Base-by-base conservation (phyloP, 2,888 invertebrate genomes). In the Bombylius major region DNA sequence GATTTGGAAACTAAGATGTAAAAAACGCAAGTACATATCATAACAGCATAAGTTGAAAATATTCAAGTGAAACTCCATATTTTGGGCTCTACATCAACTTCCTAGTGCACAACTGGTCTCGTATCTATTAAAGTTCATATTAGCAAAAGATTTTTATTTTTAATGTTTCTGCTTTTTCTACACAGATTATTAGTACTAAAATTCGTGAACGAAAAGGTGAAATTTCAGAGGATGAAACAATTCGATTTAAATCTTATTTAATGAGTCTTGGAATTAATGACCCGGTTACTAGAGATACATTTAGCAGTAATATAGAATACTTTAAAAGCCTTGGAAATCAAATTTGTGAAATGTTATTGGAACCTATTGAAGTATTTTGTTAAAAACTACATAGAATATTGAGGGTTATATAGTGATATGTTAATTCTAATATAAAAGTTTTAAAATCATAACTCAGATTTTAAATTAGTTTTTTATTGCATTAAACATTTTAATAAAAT, bases 241-340 rank as follows among this genome's bases (percentile, higher is more conserved):
- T 96, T 6, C 82, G 87, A 65, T 98, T 99, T 71, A 97, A 98
- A 70, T 88, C 96, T 0, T 96, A 98, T 71, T 77, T 99, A 51
- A 82, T 99, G 76, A 97, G 96, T 70, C 79, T 99, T 66, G 99
- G 99, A 64, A 95, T 99, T 62, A 93, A 94, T 67, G 97, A 99
- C 77, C 98, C 98, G 2, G 98, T 98, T 0, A 98, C 97, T 0
- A 82, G 95, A 67, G 92, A 92, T 66, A 82, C 89, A 12, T 93
- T 86, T 68, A 87, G 89, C 67, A 87, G 86, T 55, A 90, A 91
- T 61, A 84, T 84, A 13, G 86, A 87, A 60, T 98, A 94, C 72
- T 91, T 88, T 70, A 78, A 80, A 65, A 86, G 88, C 63, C 75
- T 99, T 51, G 91, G 95, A 0, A 84, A 83, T 66, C 89, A 99